Evolutionary conservation across 2,888 invertebrate genomes (phyloP), one percentile per base, ranked within the genome.

Genomic region (Candidula unifasciata): DNA sequence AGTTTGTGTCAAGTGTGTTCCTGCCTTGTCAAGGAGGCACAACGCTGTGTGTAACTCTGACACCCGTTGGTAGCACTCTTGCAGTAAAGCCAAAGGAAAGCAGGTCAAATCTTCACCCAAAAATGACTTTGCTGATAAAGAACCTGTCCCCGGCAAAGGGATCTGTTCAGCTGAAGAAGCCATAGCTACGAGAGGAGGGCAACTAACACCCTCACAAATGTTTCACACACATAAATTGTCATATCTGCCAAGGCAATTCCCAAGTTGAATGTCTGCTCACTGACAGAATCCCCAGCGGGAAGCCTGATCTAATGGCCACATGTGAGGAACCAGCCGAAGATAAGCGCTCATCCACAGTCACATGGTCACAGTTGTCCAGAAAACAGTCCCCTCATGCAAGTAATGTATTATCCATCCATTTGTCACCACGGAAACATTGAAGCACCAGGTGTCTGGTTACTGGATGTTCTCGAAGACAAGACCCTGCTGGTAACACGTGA

Each of bases 21-120:
- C 91, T 35, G 90, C 89, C 80, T 88, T 89, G 85, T 90, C 89
- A 81, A 90, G 86, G 30, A 88, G 88, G 74, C 78, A 85, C 79
- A 89, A 85, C 27, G 87, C 88, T 52, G 86, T 83, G 3, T 88
- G 85, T 77, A 88, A 88, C 44, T 88, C 88, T 18, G 86, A 85
- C 3, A 90, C 83, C n/a, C 89, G 87, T 52, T 87, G 83, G 71
- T 84, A 86, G 35, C 88, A 87, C 54, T 87, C 87, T 68, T 83
- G 85, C 54, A 88, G 66, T 37, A 80, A 54, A 30, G 64, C 44
- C 21, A 30, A 33, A 35, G 73, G 24, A 60, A 69, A 3, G 27
- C 16, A 60, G 18, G 18, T 24, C 8, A 8, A 71, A 60, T 71
- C 82, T 60, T 52, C 64, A 37, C 37, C 78, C 78, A 16, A 37